Evolutionary conservation across 2,888 invertebrate genomes (phyloP).

Genomic region (Dichetophora obliterata): DNA sequence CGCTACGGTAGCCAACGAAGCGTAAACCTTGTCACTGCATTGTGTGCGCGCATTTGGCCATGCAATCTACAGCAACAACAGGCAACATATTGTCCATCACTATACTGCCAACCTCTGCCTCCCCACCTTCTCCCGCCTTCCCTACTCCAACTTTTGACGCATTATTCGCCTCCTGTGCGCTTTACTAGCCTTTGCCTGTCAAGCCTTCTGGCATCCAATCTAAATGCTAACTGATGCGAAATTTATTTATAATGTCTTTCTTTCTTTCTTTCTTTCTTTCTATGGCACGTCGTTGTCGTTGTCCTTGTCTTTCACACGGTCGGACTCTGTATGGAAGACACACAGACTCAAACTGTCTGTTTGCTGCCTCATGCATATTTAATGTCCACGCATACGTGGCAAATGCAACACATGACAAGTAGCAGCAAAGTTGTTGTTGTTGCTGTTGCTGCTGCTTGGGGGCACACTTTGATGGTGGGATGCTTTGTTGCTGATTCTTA

Average conservation of each 20-base stretch:
- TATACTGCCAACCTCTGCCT: background rate
- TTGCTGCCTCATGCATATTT: constrained; percentile 41
- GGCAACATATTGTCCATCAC: background rate
- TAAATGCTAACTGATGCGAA: constrained; percentile 43
- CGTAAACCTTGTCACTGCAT: constrained; percentile 5
- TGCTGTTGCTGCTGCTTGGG: constrained; percentile 16
- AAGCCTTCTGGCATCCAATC: constrained; percentile 34
- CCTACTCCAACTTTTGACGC: background rate
- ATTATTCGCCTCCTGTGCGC: too few species aligned
- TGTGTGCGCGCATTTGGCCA: constrained; percentile 22
- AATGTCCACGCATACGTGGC: constrained; percentile 42
- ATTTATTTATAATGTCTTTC: constrained; percentile 43
- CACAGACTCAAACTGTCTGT: background rate
- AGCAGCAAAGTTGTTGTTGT: constrained; percentile 9
- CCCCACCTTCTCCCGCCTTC: background rate
- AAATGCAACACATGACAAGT: constrained; percentile 38
- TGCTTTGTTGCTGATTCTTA: constrained; percentile 6
- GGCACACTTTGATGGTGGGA: constrained; percentile 3
- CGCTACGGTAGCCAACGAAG: constrained; percentile 21
- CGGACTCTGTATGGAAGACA: background rate
- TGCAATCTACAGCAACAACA: constrained; percentile 12
- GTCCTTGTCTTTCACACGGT: background rate
- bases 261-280: background rate
- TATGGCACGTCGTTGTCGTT: too few species aligned
- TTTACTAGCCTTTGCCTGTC: background rate